Evolutionary conservation across 1,140 invertebrate species (phyloP).

Genomic region (Brachionus manjavacas): DNA sequence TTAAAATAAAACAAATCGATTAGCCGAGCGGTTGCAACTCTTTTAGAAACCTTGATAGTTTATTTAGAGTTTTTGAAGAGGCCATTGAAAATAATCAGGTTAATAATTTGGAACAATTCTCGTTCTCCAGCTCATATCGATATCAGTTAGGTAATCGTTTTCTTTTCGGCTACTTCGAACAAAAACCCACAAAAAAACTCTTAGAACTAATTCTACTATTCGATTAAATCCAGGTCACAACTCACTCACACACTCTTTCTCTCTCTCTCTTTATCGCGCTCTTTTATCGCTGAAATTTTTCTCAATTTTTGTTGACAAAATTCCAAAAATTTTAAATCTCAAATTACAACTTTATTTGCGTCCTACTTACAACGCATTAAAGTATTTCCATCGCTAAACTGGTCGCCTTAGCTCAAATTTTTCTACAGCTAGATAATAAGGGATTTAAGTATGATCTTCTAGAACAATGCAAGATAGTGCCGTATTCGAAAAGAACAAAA

Average conservation of each 20-base stretch:
- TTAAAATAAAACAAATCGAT: slow-evolving; percentile 9
- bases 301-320: slow-evolving; percentile 23
- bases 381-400: neutral
- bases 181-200: neutral
- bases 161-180: neutral
- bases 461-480: neutral
- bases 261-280: neutral
- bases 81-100: neutral
- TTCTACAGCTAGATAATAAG: neutral
- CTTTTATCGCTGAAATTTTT: neutral
- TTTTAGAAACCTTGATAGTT: slow-evolving; percentile 27
- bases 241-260: neutral
- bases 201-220: neutral
- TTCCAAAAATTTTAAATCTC: neutral
- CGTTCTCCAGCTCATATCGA: neutral
- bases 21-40: neutral
- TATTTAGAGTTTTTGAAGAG: neutral
- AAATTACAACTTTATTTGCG: slow-evolving; percentile 34
- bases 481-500: slow-evolving; percentile 7
- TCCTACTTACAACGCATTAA: slow-evolving; percentile 8
- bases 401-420: neutral
- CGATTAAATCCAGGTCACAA: slow-evolving; percentile 27
- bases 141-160: slow-evolving; percentile 18
- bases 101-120: slow-evolving; percentile 24
- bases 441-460: neutral